Percentiles rank a stretch among this genome's conserved stretches.
Evolutionary conservation across 2,113 vertebrate genomes (phyloP).

Genomic region (Petrocephalus microphthalmus): DNA sequence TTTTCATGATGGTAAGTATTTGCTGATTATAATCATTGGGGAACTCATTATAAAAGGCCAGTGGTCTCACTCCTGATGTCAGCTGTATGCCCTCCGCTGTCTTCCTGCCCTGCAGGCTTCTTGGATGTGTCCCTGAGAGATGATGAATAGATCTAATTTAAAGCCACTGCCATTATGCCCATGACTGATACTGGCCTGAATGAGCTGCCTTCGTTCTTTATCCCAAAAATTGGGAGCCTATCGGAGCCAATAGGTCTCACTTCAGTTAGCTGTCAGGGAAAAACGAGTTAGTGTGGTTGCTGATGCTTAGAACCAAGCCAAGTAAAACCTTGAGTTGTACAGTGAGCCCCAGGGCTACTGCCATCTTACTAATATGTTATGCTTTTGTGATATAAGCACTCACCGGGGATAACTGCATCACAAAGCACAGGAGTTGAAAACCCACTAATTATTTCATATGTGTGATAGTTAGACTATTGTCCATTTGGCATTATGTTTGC

Average conservation of each 20-base stretch:
- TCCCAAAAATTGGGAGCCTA: background rate
- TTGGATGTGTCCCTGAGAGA: background rate
- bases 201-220: background rate
- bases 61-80: background rate
- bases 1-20: background rate
- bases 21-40: background rate
- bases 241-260: background rate
- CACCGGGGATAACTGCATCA: background rate
- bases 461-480: background rate
- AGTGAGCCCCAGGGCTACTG: background rate
- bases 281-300: background rate
- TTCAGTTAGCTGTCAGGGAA: conserved; percentile 13
- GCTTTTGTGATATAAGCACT: background rate
- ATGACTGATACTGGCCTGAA: conserved; percentile 7
- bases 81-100: background rate
- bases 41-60: conserved; percentile 14
- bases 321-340: background rate
- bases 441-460: background rate
- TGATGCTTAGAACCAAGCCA: background rate
- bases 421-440: background rate
- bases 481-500: background rate
- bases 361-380: background rate
- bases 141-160: conserved; percentile 26
- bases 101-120: background rate
- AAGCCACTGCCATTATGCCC: background rate